Evolutionary conservation across 2,888 invertebrate genomes (phyloP), one percentile per base, ranked within the genome.

Genomic region (Rhyacophila evoluta): DNA sequence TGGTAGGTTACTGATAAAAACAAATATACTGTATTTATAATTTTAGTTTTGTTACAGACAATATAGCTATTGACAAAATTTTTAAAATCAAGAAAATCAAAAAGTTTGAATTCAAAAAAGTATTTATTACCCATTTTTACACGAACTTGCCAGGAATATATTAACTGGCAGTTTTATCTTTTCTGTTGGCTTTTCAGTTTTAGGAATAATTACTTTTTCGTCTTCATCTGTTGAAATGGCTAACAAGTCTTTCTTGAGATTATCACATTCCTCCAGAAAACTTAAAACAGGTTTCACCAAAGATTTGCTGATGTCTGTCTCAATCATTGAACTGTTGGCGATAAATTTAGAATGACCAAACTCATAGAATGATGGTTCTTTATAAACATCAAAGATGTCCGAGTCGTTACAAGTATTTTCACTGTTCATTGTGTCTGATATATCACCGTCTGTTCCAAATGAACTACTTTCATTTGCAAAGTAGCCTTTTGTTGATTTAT

Each of bases 61-160:
- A n/a, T n/a, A n/a, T n/a, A n/a, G n/a, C n/a, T n/a, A n/a, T n/a
- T n/a, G n/a, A n/a, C n/a, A n/a, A n/a, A n/a, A n/a, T n/a, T n/a
- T n/a, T n/a, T n/a, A n/a, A n/a, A n/a, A n/a, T n/a, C n/a, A n/a
- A n/a, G n/a, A n/a, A n/a, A n/a, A n/a, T n/a, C n/a, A n/a, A n/a
- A n/a, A n/a, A n/a, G n/a, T n/a, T n/a, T n/a, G n/a, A n/a, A n/a
- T n/a, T n/a, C n/a, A n/a, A n/a, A n/a, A 39, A 39, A 72, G 15
- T 33, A 4, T 33, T 38, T 19, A 10, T 88, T 84, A 92, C 92
- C 91, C 92, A 85, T 92, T 92, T 87, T 90, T 92, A 72, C 92
- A 91, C 39, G 93, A 91, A 70, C 94, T 92, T 37, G 94, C 95
- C 81, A 95, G 87, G 27, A 95, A 86, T 86, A 89, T 27, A 15